phyloP scores from a whole-genome alignment of 2,888 invertebrate genomes.

The Nebria brevicollis region DNA sequence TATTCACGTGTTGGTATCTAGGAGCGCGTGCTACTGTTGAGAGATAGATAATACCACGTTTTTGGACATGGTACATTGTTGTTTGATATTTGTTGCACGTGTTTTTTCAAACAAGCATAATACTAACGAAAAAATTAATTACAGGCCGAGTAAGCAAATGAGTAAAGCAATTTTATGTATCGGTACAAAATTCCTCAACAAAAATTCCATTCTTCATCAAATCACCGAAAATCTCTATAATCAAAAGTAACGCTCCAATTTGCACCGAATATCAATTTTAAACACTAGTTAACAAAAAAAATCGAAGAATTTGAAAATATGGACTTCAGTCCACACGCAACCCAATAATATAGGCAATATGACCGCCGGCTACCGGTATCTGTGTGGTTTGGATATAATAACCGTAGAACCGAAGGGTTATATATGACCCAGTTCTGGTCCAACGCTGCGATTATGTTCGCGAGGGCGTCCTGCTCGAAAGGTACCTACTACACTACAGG shows the following conservation, averaged over 20 bases:
- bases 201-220: background rate
- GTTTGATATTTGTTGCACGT: background rate
- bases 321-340: background rate
- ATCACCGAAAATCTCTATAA: background rate
- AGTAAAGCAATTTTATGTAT: too few species aligned
- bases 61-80: background rate
- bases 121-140: too few species aligned
- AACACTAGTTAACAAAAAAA: background rate
- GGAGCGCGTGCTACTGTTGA: background rate
- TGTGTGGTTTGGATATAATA: constrained; percentile 6
- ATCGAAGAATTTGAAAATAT: background rate
- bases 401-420: constrained; percentile 14
- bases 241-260: constrained; percentile 4
- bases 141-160: too few species aligned
- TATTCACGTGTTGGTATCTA: background rate
- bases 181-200: background rate
- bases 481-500: constrained; percentile 2
- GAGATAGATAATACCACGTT: background rate
- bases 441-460: constrained; percentile 19
- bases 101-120: background rate
- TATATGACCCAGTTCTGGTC: constrained; percentile 20
- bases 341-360: background rate
- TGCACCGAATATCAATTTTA: constrained; percentile 15
- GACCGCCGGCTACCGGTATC: background rate
- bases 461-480: constrained; percentile 9